These are phyloP conservation scores for Caenorhabditis virilis DNA, from an alignment of 2,888 invertebrate genomes.

Conservation along the genomic window DNA sequence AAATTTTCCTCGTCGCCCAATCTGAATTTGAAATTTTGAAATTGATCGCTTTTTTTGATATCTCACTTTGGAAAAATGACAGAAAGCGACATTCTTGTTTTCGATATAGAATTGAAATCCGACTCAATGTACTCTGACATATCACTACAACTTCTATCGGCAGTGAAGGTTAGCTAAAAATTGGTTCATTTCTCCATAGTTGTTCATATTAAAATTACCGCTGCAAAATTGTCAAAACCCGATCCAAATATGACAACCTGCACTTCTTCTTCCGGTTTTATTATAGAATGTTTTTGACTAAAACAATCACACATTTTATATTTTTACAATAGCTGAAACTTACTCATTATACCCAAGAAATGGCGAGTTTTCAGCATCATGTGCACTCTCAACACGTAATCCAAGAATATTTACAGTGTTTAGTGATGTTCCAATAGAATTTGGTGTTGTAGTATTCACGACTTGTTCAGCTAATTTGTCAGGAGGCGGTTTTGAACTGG, in stretches of 20 bases:
- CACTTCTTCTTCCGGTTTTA: constrained; percentile 12
- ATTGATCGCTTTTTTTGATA: background rate
- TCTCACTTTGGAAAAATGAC: constrained; percentile 15
- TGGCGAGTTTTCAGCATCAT: constrained; percentile 7
- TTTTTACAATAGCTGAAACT: background rate
- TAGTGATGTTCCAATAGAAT: no score
- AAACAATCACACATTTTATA: no score
- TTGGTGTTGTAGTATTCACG: no score
- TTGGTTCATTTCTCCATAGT: background rate
- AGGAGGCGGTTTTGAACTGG: no score
- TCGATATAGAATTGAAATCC: constrained; percentile 21
- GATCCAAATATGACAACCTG: constrained; percentile 23
- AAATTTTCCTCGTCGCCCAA: no score
- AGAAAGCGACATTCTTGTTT: constrained; percentile 8
- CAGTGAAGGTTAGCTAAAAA: constrained; percentile 17
- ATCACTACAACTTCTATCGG: constrained; percentile 19
- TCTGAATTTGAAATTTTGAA: background rate
- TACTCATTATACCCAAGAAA: constrained; percentile 28
- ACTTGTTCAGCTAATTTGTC: no score
- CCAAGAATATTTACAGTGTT: no score
- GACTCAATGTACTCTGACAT: constrained; percentile 14
- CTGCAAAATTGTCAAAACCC: constrained; percentile 20
- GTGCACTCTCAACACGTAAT: background rate
- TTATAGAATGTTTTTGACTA: constrained; percentile 13
- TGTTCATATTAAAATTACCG: background rate